Percentiles rank a stretch among this genome's conserved stretches.
Evolutionary conservation across 2,113 vertebrate species (phyloP).

Genomic region (Cottus gobio): DNA sequence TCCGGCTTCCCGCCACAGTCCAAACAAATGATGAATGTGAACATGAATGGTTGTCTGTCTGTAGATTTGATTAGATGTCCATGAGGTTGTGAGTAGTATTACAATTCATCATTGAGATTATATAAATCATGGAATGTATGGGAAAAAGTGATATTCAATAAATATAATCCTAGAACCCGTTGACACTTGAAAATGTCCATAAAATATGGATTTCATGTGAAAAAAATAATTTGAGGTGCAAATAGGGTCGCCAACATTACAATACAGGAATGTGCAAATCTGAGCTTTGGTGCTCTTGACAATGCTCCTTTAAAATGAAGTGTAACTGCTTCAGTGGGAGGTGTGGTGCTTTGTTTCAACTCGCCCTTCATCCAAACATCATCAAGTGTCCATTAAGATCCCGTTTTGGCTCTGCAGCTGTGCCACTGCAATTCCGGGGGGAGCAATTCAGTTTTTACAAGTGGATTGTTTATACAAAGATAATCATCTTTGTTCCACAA

Average conservation of each 20-base stretch:
- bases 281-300: neutral
- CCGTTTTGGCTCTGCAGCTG: conserved; percentile 55
- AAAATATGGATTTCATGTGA: neutral
- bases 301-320: neutral
- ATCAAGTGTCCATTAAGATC: conserved; percentile 46
- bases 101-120: neutral
- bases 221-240: neutral
- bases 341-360: conserved; percentile 30
- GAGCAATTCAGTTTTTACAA: conserved; percentile 60
- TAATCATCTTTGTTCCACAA: conserved; percentile 77
- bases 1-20: neutral
- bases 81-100: neutral
- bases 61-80: conserved; percentile 2
- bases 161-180: neutral
- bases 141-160: neutral
- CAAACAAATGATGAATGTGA: neutral
- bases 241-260: neutral
- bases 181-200: neutral
- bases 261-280: neutral
- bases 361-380: conserved; percentile 16
- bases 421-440: conserved; percentile 59
- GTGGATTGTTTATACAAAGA: conserved; percentile 74
- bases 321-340: neutral
- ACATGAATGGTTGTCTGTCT: neutral
- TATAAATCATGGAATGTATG: neutral